Evolutionary conservation across 2,113 vertebrate genomes (phyloP), one percentile per base, ranked within the genome.

Genomic region (Rhinoderma darwinii): DNA sequence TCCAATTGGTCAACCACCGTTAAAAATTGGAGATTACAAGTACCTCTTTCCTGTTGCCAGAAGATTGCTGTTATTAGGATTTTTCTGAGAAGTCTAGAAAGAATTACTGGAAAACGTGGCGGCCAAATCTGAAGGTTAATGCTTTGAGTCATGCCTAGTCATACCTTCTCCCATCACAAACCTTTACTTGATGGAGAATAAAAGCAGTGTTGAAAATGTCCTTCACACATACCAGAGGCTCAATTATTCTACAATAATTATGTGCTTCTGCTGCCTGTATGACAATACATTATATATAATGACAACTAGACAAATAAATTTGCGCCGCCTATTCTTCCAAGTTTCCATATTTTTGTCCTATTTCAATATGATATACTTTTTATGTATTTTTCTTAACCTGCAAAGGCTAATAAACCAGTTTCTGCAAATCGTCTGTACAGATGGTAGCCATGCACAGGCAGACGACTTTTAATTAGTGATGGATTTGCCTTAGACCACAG

Each of bases 1-100:
- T 76, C 43, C n/a, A 1, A 86, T 68, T 72, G 75, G 84, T 14
- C 27, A n/a, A 6, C 7, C 25, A 37, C 27, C 37, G 51, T 82
- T 87, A 27, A 43, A n/a, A n/a, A n/a, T n/a, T 72, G 66, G 8
- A 63, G 20, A 68, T 32, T 81, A 7, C 43, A 70, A 10, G 12
- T 44, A 27, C 17, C 20, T 35, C 22, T 77, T 43, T 32, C 51
- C 9, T 68, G 32, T 44, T 68, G 74, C 59, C 17, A 73, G 47
- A 51, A 70, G 61, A 70, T 70, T 80, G 84, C 6, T 43, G 18
- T 56, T 66, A 79, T 81, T 86, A 85, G 56, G 17, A 68, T 79
- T 80, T 78, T 18, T 56, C n/a, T 41, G 35, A 27, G 75, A 41
- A 78, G 54, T n/a, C 47, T 43, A 37, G 43, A 61, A 61, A 35